These are phyloP conservation scores for Turritopsis dohrnii DNA, from an alignment of 30 jellyfish, hydroid and myxozoan genomes.

Conservation along the genomic window DNA sequence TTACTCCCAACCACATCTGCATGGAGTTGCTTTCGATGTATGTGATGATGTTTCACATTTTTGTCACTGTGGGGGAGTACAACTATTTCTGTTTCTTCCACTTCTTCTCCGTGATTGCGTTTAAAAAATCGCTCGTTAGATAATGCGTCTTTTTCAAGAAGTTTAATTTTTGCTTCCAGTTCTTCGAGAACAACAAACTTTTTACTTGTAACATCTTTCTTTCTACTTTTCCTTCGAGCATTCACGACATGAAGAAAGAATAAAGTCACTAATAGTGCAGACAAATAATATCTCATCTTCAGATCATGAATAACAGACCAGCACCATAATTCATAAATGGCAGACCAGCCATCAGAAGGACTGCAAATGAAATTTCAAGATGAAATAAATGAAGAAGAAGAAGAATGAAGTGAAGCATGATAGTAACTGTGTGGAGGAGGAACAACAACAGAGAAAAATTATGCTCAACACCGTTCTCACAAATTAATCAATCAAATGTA, in stretches of 20 bases:
- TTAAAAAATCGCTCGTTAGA: not conserved
- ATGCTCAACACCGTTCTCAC: not conserved
- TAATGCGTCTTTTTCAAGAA: not conserved
- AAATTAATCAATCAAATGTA: too few species aligned
- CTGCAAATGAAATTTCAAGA: not conserved
- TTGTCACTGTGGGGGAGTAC: not conserved
- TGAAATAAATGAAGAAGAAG: too few species aligned
- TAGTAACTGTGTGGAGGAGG: not conserved
- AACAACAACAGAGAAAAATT: not conserved
- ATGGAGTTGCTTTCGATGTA: not conserved
- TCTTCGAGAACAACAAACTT: not conserved
- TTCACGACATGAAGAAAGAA: not conserved
- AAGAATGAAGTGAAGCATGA: not conserved
- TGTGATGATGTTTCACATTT: not conserved
- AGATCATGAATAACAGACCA: not conserved
- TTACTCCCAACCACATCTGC: not conserved
- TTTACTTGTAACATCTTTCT: not conserved
- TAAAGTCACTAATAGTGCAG: not conserved
- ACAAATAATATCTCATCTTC: not conserved
- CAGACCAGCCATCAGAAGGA: not conserved
- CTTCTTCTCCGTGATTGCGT: not conserved
- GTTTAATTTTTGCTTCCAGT: not conserved
- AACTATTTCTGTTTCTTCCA: conserved; percentile 1
- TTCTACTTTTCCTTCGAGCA: not conserved
- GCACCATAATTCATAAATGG: not conserved